phyloP scores from a whole-genome alignment of 2,888 invertebrate species.

The Druceiella hillmani region DNA sequence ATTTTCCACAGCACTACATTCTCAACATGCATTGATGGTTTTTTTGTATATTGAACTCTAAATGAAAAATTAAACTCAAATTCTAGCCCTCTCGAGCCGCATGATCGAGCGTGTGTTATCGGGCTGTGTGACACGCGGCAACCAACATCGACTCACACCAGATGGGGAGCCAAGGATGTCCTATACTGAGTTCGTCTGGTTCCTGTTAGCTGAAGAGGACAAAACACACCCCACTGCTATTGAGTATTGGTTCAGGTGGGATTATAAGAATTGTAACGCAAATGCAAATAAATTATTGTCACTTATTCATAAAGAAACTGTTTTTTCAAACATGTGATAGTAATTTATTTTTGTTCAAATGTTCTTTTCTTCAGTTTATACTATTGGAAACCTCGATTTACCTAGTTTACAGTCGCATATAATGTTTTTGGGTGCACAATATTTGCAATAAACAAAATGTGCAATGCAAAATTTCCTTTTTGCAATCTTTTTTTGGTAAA shows the following conservation, averaged over 20 bases:
- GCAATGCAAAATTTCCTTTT: too few species aligned
- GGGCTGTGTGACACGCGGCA: constrained; percentile 89
- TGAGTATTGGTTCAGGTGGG: constrained; percentile 91
- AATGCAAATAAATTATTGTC: not conserved
- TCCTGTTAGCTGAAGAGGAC: constrained; percentile 97
- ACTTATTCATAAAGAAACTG: constrained; percentile 3
- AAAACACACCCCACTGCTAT: constrained; percentile 94
- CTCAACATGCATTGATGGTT: too few species aligned
- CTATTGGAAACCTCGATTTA: too few species aligned
- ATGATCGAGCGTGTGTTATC: constrained; percentile 97
- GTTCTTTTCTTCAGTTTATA: too few species aligned
- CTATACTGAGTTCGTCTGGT: constrained; percentile 99
- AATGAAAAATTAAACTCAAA: too few species aligned
- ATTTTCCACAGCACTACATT: too few species aligned
- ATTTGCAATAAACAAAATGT: too few species aligned
- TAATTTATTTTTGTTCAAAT: too few species aligned
- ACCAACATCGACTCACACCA: constrained; percentile 47
- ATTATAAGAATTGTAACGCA: not conserved
- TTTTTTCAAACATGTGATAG: constrained; percentile 2
- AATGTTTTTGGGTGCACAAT: too few species aligned
- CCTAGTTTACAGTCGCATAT: too few species aligned
- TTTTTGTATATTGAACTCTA: too few species aligned
- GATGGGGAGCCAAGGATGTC: constrained; percentile 81
- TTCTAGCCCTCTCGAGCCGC: constrained; percentile 86
- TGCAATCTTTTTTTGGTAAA: too few species aligned